Percentiles rank a stretch among this genome's conserved stretches.
phyloP scores from a whole-genome alignment of 1,140 invertebrate species.

The Pogonomyrmex californicus region DNA sequence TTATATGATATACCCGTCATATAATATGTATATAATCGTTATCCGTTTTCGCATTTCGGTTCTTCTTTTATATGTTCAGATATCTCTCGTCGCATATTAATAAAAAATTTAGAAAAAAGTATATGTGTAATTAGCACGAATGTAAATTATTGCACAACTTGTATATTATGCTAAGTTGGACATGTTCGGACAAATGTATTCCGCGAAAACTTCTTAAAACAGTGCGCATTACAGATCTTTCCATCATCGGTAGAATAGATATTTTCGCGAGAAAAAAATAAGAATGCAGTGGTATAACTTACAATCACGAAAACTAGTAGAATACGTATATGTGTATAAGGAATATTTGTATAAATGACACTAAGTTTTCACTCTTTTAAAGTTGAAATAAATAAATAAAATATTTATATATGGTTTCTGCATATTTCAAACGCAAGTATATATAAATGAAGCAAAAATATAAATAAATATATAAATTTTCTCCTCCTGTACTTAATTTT shows the following conservation, averaged over 20 bases:
- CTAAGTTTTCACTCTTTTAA: slow-evolving; percentile 50
- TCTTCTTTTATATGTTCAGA: not conserved
- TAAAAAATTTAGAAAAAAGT: slow-evolving; percentile 4
- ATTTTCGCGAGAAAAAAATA: not conserved
- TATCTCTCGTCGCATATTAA: not conserved
- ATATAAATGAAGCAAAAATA: not conserved
- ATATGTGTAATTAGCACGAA: not conserved
- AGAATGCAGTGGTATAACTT: not conserved
- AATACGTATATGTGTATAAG: slow-evolving; percentile 25
- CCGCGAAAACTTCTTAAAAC: not conserved
- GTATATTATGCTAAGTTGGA: slow-evolving; percentile 11
- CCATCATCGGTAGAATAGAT: not conserved
- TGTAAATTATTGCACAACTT: slow-evolving; percentile 12
- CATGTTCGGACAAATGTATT: not conserved
- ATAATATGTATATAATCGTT: slow-evolving; percentile 21
- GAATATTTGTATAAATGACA: slow-evolving; percentile 45
- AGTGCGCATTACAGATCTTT: not conserved
- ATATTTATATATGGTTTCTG: slow-evolving; percentile 9
- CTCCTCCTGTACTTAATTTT: not conserved
- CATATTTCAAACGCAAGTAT: not conserved
- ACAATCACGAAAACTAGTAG: not conserved
- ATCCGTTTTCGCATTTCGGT: not conserved
- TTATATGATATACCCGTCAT: not conserved
- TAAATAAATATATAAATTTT: slow-evolving; percentile 14
- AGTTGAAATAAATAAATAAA: slow-evolving; percentile 47